Percentiles rank a stretch among this genome's conserved stretches.
Evolutionary conservation across 2,888 invertebrate species (phyloP).

Genomic region (Diogma glabrata): DNA sequence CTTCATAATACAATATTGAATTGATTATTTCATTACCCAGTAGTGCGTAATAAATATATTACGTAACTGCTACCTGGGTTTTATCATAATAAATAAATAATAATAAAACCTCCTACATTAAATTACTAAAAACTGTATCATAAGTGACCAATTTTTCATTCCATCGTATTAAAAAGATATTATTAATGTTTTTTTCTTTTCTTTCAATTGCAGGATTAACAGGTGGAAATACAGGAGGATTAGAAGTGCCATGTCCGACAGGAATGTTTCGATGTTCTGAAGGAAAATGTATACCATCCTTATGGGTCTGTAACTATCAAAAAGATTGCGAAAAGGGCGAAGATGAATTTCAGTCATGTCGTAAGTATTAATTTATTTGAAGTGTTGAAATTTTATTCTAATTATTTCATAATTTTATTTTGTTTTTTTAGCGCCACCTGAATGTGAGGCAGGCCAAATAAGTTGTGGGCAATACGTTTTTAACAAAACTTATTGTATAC

Average conservation of each 20-base stretch:
- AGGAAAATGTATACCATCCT: slow-evolving; percentile 75
- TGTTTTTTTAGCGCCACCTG: slow-evolving; percentile 68
- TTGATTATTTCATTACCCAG: too few species aligned
- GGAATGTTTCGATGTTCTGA: slow-evolving; percentile 75
- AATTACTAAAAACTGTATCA: too few species aligned
- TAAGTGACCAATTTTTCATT: too few species aligned
- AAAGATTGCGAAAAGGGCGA: slow-evolving; percentile 88
- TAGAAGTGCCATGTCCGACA: slow-evolving; percentile 47
- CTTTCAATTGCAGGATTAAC: slow-evolving; percentile 1
- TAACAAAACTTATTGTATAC: slow-evolving; percentile 93
- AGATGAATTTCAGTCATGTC: slow-evolving; percentile 81
- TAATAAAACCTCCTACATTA: too few species aligned
- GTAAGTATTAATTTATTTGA: slow-evolving; percentile 50
- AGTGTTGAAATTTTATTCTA: background rate
- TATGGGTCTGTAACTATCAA: slow-evolving; percentile 88
- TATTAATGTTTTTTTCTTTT: background rate
- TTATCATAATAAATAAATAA: too few species aligned
- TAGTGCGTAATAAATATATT: too few species aligned
- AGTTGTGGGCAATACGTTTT: slow-evolving; percentile 89
- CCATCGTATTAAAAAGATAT: too few species aligned
- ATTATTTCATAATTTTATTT: slow-evolving; percentile 9
- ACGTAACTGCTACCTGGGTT: too few species aligned
- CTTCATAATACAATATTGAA: too few species aligned
- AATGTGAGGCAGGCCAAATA: slow-evolving; percentile 83
- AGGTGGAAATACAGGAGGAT: slow-evolving; percentile 24